These are phyloP conservation scores for Scolanthus callimorphus DNA, from an alignment of 92 coral and sea anemone species.

Conservation along the genomic window DNA sequence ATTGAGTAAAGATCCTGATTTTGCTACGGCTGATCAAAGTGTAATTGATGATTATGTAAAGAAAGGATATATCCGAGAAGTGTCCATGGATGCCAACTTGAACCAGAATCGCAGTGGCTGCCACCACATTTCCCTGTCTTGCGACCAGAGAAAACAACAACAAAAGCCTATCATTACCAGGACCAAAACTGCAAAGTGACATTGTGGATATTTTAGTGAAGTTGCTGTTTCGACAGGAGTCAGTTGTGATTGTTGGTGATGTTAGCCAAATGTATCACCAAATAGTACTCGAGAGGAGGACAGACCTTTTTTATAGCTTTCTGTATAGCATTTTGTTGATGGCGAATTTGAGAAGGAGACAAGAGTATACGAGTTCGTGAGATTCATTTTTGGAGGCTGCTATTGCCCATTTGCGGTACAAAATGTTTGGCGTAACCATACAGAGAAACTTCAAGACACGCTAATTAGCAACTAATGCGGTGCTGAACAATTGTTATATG, in stretches of 20 bases:
- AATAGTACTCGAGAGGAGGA: constrained; percentile 6
- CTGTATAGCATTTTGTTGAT: constrained; percentile 26
- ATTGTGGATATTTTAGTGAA: constrained; percentile 25
- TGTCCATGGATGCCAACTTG: constrained; percentile 28
- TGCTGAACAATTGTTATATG: constrained; percentile 48
- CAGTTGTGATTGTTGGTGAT: constrained; percentile 11
- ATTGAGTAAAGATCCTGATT: constrained; percentile 12
- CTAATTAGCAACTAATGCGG: constrained; percentile 29
- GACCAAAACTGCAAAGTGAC: constrained; percentile 40
- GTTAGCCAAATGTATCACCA: constrained; percentile 44
- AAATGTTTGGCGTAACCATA: constrained; percentile 38
- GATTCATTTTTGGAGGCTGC: constrained; percentile 61
- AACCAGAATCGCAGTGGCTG: constrained; percentile 39
- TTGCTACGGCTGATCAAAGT: constrained; percentile 36
- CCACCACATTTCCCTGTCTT: constrained; percentile 22
- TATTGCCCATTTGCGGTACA: constrained; percentile 58
- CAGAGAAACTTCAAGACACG: constrained; percentile 3
- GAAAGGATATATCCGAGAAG: constrained; percentile 32
- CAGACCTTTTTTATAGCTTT: constrained; percentile 33
- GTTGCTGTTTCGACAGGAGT: constrained; percentile 28
- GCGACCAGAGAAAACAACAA: constrained; percentile 7
- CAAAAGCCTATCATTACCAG: constrained; percentile 2
- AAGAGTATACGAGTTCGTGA: constrained; percentile 41
- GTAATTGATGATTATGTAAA: constrained; percentile 48
- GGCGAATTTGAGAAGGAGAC: constrained; percentile 32